Evolutionary conservation across 2,797 vertebrate species (phyloP), one percentile per base, ranked within the genome.

Genomic region (Austrolebias charrua): DNA sequence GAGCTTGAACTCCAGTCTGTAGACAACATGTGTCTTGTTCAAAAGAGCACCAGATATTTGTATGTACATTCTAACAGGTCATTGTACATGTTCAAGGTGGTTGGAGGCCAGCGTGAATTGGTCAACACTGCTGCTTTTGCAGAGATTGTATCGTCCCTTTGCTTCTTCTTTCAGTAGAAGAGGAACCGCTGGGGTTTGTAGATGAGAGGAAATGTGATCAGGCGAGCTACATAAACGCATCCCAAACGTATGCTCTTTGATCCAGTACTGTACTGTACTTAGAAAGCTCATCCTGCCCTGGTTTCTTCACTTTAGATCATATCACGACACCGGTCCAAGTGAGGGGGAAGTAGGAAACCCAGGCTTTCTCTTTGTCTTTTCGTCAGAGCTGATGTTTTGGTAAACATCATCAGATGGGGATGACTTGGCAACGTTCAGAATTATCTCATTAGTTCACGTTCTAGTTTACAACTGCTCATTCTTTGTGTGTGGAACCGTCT

Each of bases 191-290:
- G 55, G n/a, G 57, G 55, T 45, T 68, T 69, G 64, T 60, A 60
- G 43, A 74, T 71, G 49, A 73, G 19, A 81, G 77, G 73, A 79
- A 75, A 77, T 60, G 20, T 59, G 59, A 56, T 78, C 47, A 55
- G 70, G 60, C 52, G 20, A 63, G 63, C 57, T 69, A 40, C 72
- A 58, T 55, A 69, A 80, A 63, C 35, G 45, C 24, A 0, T 60
- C 75, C 52, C 54, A 55, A 40, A 67, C 52, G 70, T 59, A 55
- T 59, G 53, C 60, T 18, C 53, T 31, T 64, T 54, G 67, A 71
- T 78, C 80, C 80, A 85, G 51, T 71, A 56, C n/a, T n/a, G n/a
- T n/a, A n/a, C n/a, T n/a, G n/a, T n/a, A n/a, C 78, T 85, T 85
- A n/a, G 76, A 88, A 80, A 82, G 75, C 60, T 16, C 75, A 66